phyloP scores from a whole-genome alignment of 92 coral and sea anemone genomes.

The Phenganax stokvisi region DNA sequence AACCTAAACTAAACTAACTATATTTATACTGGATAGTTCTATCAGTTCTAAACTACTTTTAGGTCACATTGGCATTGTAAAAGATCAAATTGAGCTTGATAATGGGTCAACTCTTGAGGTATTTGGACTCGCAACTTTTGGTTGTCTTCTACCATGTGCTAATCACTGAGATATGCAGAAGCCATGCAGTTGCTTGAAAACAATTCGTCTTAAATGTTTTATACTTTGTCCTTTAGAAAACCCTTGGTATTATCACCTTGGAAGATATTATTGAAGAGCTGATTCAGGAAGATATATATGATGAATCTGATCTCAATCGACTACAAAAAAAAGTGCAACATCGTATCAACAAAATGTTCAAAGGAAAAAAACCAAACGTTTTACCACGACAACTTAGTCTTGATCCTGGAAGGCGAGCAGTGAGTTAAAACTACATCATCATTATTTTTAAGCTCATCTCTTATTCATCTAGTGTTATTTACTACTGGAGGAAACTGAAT shows the following conservation, averaged over 20 bases:
- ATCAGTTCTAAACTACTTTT: not conserved
- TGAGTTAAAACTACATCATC: not conserved
- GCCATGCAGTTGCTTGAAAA: not conserved
- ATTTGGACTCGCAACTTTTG: not conserved
- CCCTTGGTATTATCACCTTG: conserved; percentile 84
- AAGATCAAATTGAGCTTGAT: conserved; percentile 32
- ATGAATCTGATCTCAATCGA: conserved; percentile 64
- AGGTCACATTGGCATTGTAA: conserved; percentile 40
- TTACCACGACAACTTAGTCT: conserved; percentile 1
- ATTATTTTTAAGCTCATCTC: not conserved
- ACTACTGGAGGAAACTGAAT: too few relatives aligned
- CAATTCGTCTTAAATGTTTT: not conserved
- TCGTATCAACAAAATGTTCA: conserved; percentile 25
- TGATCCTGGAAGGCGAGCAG: conserved; percentile 6
- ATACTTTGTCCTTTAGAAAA: conserved; percentile 42
- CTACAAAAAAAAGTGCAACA: conserved; percentile 34
- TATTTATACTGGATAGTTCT: too few relatives aligned
- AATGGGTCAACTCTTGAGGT: conserved; percentile 26
- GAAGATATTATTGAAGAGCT: conserved; percentile 86
- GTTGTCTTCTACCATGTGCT: not conserved
- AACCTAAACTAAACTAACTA: too few relatives aligned
- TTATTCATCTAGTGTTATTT: too few relatives aligned
- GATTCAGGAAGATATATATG: conserved; percentile 96
- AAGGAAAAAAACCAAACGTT: not conserved
- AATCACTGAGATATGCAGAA: not conserved